phyloP scores from a whole-genome alignment of 2,888 invertebrate genomes.

The Drosophila acutilabella region DNA sequence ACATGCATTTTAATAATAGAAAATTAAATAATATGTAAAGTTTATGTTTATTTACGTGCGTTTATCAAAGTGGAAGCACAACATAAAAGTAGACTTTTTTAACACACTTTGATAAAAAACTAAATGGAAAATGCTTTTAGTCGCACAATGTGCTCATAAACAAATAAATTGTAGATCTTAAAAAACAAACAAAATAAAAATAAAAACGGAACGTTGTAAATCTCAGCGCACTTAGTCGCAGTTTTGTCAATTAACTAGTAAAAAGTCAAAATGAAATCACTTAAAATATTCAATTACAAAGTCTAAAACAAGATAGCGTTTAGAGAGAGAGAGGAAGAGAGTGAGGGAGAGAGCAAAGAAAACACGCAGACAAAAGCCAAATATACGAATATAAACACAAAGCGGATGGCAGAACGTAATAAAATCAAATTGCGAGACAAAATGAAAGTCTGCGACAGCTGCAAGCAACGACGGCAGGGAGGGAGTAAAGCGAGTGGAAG shows the following conservation, averaged over 20 bases:
- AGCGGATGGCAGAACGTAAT: constrained; percentile 49
- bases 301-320: constrained; percentile 46
- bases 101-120: not conserved
- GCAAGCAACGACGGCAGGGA: constrained; percentile 16
- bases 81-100: not conserved
- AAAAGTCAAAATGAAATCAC: constrained; percentile 63
- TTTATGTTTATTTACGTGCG: too few relatives aligned
- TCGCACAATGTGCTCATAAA: not conserved
- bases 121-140: constrained; percentile 10
- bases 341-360: constrained; percentile 4
- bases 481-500: constrained; percentile 8
- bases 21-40: not conserved
- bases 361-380: constrained; percentile 11
- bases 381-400: constrained; percentile 28
- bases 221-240: constrained; percentile 35
- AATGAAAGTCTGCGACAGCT: constrained; percentile 52
- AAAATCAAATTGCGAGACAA: constrained; percentile 66
- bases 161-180: not conserved
- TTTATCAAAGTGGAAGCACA: not conserved
- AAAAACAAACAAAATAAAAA: not conserved
- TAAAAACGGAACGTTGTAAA: constrained; percentile 24
- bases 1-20: too few relatives aligned
- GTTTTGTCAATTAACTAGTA: constrained; percentile 56
- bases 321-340: constrained; percentile 6
- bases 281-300: constrained; percentile 75